Evolutionary conservation across 2,113 vertebrate species (phyloP).

Genomic region (Rhea pennata): DNA sequence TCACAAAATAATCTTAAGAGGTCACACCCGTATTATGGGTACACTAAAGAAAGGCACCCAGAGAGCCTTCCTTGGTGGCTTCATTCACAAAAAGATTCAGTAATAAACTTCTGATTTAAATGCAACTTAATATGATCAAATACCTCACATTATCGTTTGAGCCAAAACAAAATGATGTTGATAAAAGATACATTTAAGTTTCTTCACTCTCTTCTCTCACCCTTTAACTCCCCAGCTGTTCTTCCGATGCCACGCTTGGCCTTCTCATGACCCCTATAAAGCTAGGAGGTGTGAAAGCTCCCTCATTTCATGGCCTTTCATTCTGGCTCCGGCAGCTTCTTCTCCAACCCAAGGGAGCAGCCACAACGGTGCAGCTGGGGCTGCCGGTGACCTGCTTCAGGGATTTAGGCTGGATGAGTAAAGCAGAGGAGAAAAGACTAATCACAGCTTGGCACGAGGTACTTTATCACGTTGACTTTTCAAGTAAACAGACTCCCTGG

Average conservation of each 20-base stretch:
- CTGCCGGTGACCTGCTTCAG: not conserved
- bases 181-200: not conserved
- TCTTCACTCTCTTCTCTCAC: not conserved
- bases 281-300: fast-evolving
- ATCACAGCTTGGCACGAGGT: not conserved
- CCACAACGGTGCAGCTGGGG: fast-evolving
- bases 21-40: not conserved
- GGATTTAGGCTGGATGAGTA: not conserved
- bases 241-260: not conserved
- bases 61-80: not conserved
- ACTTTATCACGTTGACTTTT: not conserved
- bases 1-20: not conserved
- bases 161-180: not conserved
- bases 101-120: not conserved
- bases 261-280: not conserved
- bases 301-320: not conserved
- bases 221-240: fast-evolving
- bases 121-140: not conserved
- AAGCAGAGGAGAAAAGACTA: not conserved
- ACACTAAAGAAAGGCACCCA: not conserved
- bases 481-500: not conserved
- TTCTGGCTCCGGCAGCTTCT: not conserved
- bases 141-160: not conserved
- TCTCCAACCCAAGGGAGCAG: not conserved
- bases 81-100: not conserved